A percentile compares a stretch with the other conserved stretches of the same genome.
These are phyloP conservation scores for Sternarchorhynchus goeldii DNA, from an alignment of 2,797 vertebrate genomes.

Conservation along the genomic window DNA sequence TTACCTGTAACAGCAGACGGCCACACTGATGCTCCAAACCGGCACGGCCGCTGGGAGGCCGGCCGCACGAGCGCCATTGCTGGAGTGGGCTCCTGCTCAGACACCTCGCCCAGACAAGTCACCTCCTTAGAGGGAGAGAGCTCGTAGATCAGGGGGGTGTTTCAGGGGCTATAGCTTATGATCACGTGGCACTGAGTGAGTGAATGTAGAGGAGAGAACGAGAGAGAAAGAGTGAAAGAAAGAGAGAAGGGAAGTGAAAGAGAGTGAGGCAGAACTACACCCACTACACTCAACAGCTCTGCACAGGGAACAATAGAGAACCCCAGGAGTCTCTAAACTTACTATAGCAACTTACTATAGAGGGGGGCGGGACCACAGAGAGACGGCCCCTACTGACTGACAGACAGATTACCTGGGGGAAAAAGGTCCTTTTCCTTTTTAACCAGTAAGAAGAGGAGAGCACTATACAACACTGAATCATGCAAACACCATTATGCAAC, in stretches of 20 bases:
- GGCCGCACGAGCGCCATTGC: slow-evolving; percentile 74
- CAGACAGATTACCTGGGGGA: slow-evolving; percentile 30
- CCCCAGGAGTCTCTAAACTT: slow-evolving; percentile 55
- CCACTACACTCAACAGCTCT: slow-evolving; percentile 54
- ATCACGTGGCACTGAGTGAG: slow-evolving; percentile 77
- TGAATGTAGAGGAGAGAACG: slow-evolving; percentile 77
- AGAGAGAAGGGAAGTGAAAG: slow-evolving; percentile 26
- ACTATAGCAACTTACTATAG: slow-evolving; percentile 64
- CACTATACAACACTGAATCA: slow-evolving; percentile 1
- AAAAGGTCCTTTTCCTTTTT: slow-evolving; percentile 24
- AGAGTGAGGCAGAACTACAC: slow-evolving; percentile 62
- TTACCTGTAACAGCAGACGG: slow-evolving; percentile 76
- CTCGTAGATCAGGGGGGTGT: slow-evolving; percentile 53
- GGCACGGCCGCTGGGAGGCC: slow-evolving; percentile 59
- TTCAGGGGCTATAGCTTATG: slow-evolving; percentile 66
- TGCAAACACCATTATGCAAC: too few relatives aligned
- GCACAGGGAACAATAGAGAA: slow-evolving; percentile 62
- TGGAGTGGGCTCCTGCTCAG: slow-evolving; percentile 41
- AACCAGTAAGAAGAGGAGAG: slow-evolving; percentile 1
- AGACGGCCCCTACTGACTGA: slow-evolving; percentile 15
- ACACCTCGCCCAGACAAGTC: slow-evolving; percentile 49
- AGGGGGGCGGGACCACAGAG: slow-evolving; percentile 49
- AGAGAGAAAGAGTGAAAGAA: slow-evolving; percentile 8
- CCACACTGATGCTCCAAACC: slow-evolving; percentile 71
- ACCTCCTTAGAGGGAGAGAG: slow-evolving; percentile 48